Evolutionary conservation across 2,888 invertebrate genomes (phyloP), one percentile per base, ranked within the genome.

Genomic region (Lordiphosa fenestrarum): DNA sequence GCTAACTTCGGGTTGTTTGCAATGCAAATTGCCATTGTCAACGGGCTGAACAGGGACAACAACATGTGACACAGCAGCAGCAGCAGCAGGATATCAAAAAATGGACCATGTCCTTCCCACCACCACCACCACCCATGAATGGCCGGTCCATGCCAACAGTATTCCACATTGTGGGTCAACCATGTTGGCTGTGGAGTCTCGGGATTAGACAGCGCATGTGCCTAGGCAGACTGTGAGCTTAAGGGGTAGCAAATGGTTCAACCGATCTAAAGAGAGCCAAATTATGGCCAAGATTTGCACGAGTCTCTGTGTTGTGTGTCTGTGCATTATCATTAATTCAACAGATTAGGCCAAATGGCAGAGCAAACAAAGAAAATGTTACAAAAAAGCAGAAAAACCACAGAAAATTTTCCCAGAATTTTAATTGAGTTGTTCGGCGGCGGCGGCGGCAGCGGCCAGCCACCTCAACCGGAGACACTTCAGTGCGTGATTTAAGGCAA

Each of bases 11-110:
- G 21, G 40, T 7, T 47, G 73, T 81, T 78, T 80, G 74, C 84
- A 87, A 85, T 86, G 87, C 85, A 87, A 88, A 88, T 88, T 88
- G 87, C 78, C 82, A 78, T 86, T 87, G 86, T 85, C 88, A 82
- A 67, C 67, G 30, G 42, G 19, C 40, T 39, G 25, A 50, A 50
- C 37, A 50, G 40, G 25, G 23, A 30, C 40, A 50, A 50, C 49
- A 51, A 15, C 15, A n/a, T 37, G 33, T 13, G 50, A 36, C 33
- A 57, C n/a, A 15, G 2, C 19, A 19, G 3, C 19, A 19, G 3
- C 36, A 56, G 30, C 40, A 44, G 30, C 44, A 44, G 44, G 44
- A 44, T 30, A 44, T 15, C 12, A 7, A 39, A 33, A 52, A 40
- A 25, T 53, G 23, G 12, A 38, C n/a, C 57, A 65, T 44, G 6